phyloP scores from a whole-genome alignment of 2,797 vertebrate genomes.

The Cyprinella venusta region DNA sequence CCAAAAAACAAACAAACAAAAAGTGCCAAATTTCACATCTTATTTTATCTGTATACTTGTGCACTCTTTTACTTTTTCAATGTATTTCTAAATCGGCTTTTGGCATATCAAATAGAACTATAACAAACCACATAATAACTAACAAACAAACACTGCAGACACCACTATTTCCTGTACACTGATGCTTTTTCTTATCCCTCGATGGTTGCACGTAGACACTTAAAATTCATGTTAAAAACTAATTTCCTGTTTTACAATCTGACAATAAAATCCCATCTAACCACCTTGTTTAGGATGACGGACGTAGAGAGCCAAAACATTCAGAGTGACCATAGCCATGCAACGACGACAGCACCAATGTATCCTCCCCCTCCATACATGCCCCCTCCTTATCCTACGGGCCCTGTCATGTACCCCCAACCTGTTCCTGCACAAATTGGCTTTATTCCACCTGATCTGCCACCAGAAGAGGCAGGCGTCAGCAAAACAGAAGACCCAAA shows the following conservation, averaged over 20 bases:
- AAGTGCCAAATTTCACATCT: background rate
- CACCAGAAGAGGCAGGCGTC: slow-evolving; percentile 22
- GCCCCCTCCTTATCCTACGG: slow-evolving; percentile 51
- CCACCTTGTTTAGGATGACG: slow-evolving; percentile 62
- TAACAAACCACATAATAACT: background rate
- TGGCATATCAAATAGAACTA: background rate
- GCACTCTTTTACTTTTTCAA: background rate
- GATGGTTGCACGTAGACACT: background rate
- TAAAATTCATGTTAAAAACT: no score
- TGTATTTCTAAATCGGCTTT: background rate
- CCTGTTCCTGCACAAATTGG: slow-evolving; percentile 28
- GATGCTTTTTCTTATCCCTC: background rate
- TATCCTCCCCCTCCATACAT: slow-evolving; percentile 43
- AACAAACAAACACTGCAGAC: background rate
- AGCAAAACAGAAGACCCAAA: background rate
- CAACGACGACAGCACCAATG: background rate
- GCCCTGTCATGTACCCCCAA: slow-evolving; percentile 24
- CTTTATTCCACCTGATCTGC: slow-evolving; percentile 2
- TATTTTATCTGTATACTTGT: background rate
- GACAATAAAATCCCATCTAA: background rate
- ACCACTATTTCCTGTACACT: background rate
- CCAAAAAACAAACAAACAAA: no score
- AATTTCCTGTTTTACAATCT: slow-evolving; percentile 3
- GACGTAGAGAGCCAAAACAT: slow-evolving; percentile 21
- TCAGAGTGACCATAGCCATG: background rate